These are phyloP conservation scores for Labia minor DNA, from an alignment of 2,888 invertebrate species.

Conservation along the genomic window DNA sequence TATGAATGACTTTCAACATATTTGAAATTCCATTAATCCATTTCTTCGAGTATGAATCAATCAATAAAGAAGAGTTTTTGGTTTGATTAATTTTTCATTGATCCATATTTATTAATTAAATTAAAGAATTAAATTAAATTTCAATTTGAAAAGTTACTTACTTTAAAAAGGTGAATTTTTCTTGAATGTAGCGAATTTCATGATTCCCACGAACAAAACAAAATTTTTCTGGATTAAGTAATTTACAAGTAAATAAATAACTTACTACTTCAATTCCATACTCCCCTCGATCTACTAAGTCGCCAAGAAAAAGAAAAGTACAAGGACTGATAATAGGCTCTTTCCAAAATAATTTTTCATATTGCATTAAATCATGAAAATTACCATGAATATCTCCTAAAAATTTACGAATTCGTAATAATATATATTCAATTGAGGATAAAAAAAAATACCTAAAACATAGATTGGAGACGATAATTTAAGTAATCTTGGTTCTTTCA, in stretches of 20 bases:
- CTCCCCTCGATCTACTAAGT: slow-evolving; percentile 64
- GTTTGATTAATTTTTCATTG: too few species aligned
- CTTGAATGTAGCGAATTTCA: slow-evolving; percentile 61
- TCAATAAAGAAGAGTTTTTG: too few species aligned
- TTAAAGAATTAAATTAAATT: too few species aligned
- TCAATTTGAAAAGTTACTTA: too few species aligned
- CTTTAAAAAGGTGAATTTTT: slow-evolving; percentile 60
- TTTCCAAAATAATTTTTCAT: slow-evolving; percentile 60
- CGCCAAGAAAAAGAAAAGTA: slow-evolving; percentile 58
- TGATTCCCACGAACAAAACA: slow-evolving; percentile 61
- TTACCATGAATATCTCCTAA: slow-evolving; percentile 68
- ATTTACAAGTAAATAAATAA: slow-evolving; percentile 58
- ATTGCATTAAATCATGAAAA: slow-evolving; percentile 51
- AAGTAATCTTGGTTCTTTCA: slow-evolving; percentile 43
- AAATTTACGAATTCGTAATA: background rate
- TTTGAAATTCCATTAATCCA: too few species aligned
- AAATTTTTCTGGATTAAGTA: slow-evolving; percentile 53
- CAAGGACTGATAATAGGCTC: slow-evolving; percentile 54
- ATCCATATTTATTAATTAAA: too few species aligned
- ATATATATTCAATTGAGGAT: too few species aligned
- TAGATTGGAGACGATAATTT: slow-evolving; percentile 45
- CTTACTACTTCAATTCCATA: slow-evolving; percentile 57
- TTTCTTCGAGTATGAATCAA: too few species aligned
- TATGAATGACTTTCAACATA: too few species aligned
- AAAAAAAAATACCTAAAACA: too few species aligned